phyloP scores from a whole-genome alignment of 1,140 invertebrate species.

The Venustaconcha ellipsiformis region DNA sequence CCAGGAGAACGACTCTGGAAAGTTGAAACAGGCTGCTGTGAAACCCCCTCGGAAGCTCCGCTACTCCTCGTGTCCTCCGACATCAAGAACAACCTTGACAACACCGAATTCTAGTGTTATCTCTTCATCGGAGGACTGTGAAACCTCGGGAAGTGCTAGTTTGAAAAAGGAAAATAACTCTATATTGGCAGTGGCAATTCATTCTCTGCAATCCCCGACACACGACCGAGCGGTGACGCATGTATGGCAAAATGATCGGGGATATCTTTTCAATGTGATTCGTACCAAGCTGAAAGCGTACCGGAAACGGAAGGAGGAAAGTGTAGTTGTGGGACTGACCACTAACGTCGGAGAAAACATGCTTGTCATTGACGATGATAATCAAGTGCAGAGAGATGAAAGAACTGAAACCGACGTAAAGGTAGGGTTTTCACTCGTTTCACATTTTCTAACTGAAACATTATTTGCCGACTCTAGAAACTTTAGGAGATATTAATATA shows the following conservation, averaged over 20 bases:
- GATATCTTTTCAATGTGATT: constrained; percentile 51
- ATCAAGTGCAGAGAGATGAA: too few relatives aligned
- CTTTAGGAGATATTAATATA: too few relatives aligned
- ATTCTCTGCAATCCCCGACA: constrained; percentile 1
- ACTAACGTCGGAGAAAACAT: constrained; percentile 7
- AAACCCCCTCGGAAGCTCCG: constrained; percentile 22
- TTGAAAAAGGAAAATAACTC: too few relatives aligned
- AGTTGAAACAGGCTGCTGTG: constrained; percentile 18
- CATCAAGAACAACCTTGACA: neutral
- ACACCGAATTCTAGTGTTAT: neutral
- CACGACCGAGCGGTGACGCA: constrained; percentile 41
- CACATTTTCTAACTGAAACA: too few relatives aligned
- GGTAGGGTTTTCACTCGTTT: too few relatives aligned
- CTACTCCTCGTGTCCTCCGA: constrained; percentile 28
- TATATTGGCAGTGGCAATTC: too few relatives aligned
- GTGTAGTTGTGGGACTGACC: neutral
- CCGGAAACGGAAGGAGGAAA: constrained; percentile 13
- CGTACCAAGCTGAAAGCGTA: constrained; percentile 41
- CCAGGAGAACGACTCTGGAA: neutral
- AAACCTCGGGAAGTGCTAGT: constrained; percentile 4
- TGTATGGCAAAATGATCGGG: constrained; percentile 50
- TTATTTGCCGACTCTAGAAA: too few relatives aligned
- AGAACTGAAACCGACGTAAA: too few relatives aligned
- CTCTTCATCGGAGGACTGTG: neutral
- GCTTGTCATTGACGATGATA: constrained; percentile 27